phyloP scores from a whole-genome alignment of 2,797 vertebrate species.

The Mus caroli region DNA sequence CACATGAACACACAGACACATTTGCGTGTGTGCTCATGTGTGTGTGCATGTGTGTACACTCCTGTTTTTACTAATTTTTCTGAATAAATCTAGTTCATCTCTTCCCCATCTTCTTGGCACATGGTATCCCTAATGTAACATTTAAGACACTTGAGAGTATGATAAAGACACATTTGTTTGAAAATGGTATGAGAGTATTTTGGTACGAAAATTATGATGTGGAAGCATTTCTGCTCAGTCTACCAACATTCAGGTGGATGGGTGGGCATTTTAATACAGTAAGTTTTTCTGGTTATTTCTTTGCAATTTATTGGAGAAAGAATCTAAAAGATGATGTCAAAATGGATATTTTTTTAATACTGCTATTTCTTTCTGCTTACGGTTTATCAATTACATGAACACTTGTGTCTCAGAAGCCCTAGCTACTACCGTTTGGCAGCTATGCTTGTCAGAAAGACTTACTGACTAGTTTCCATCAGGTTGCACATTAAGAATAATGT shows the following conservation, averaged over 20 bases:
- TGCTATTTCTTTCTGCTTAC: conserved; percentile 39
- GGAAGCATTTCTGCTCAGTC: conserved; percentile 66
- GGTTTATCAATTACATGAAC: conserved; percentile 46
- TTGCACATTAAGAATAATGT: conserved; percentile 81
- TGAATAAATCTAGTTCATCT: conserved; percentile 26
- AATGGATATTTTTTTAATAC: conserved; percentile 20
- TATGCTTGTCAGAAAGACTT: conserved; percentile 79
- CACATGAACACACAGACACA: neutral
- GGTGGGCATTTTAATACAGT: conserved; percentile 38
- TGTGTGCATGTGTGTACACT: too few species aligned
- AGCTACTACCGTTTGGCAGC: conserved; percentile 69
- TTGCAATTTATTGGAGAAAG: conserved; percentile 28
- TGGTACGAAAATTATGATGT: conserved; percentile 51
- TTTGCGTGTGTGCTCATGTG: too few species aligned
- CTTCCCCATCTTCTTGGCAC: neutral
- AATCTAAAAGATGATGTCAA: conserved; percentile 1
- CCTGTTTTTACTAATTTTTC: conserved; percentile 30
- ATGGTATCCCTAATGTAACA: conserved; percentile 25
- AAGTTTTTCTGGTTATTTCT: conserved; percentile 45
- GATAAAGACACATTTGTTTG: conserved; percentile 54
- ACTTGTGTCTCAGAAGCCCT: conserved; percentile 40
- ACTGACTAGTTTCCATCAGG: conserved; percentile 72
- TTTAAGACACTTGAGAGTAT: conserved; percentile 48
- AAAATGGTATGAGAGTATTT: conserved; percentile 69
- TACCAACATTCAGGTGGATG: conserved; percentile 52